phyloP scores from a whole-genome alignment of 1,140 invertebrate genomes.

The Drosophila persimilis region DNA sequence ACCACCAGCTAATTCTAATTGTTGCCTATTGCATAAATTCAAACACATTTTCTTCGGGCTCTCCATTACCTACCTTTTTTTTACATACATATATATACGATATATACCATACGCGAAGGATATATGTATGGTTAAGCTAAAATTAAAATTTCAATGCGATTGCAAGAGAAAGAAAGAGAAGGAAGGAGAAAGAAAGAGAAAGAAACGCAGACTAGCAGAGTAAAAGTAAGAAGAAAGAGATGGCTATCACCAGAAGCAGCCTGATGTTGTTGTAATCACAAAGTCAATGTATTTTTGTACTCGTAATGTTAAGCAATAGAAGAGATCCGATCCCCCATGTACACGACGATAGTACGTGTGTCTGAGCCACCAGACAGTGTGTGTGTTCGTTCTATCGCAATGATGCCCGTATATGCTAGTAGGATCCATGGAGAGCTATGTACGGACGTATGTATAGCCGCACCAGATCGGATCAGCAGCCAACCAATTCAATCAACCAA shows the following conservation, averaged over 20 bases:
- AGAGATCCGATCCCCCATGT: constrained; percentile 19
- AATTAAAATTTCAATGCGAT: constrained; percentile 31
- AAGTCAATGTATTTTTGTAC: constrained; percentile 77
- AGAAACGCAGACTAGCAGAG: background rate
- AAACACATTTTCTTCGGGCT: constrained; percentile 46
- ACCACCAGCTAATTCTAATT: constrained; percentile 76
- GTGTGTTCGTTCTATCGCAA: constrained; percentile 12
- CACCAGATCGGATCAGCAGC: too few relatives aligned
- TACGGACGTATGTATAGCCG: too few relatives aligned
- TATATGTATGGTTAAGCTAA: constrained; percentile 39
- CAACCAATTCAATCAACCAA: constrained; percentile 8
- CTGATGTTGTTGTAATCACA: constrained; percentile 54
- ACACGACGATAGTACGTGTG: background rate
- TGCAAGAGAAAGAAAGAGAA: background rate
- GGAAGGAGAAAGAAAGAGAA: background rate
- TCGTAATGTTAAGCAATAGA: constrained; percentile 63
- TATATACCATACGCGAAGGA: background rate
- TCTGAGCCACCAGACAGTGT: background rate
- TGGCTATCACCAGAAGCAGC: too few relatives aligned
- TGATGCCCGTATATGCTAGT: constrained; percentile 11
- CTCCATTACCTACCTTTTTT: constrained; percentile 27
- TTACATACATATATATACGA: constrained; percentile 26
- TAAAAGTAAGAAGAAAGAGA: constrained; percentile 3
- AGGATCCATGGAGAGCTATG: constrained; percentile 4
- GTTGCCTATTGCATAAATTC: constrained; percentile 77